Evolutionary conservation across 2,888 invertebrate species (phyloP).

Genomic region (Diarsia mendica): DNA sequence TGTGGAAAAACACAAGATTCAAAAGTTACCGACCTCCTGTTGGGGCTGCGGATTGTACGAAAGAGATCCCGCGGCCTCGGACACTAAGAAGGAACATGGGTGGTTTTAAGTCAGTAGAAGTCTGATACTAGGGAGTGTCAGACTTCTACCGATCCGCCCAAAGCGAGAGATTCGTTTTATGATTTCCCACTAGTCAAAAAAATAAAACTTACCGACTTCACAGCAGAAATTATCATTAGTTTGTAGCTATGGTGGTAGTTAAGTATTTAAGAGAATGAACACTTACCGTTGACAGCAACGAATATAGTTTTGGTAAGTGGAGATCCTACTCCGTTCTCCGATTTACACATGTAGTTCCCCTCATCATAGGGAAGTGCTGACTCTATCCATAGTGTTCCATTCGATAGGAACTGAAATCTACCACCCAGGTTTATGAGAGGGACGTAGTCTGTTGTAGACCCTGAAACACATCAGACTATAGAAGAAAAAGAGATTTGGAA

Average conservation of each 20-base stretch:
- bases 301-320: slow-evolving; percentile 95
- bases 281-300: slow-evolving; percentile 94
- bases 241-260: neutral
- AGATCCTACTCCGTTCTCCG: slow-evolving; percentile 95
- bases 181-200: too few relatives aligned
- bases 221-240: neutral
- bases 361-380: slow-evolving; percentile 94
- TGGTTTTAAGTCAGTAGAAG: too few relatives aligned
- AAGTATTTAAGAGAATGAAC: neutral
- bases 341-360: slow-evolving; percentile 96
- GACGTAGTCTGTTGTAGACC: slow-evolving; percentile 92
- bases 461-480: slow-evolving; percentile 70
- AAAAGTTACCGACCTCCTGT: neutral
- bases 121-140: too few relatives aligned
- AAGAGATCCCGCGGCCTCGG: too few relatives aligned
- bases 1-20: slow-evolving; percentile 70
- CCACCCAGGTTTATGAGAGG: slow-evolving; percentile 91
- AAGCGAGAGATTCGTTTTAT: too few relatives aligned
- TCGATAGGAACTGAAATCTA: slow-evolving; percentile 91
- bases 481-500: neutral
- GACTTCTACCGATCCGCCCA: too few relatives aligned
- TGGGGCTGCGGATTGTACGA: too few relatives aligned
- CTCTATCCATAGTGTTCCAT: slow-evolving; percentile 94
- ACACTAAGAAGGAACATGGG: too few relatives aligned
- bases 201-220: neutral